Evolutionary conservation across 2,113 vertebrate genomes (phyloP), one percentile per base, ranked within the genome.

Genomic region (Microtus montanus): DNA sequence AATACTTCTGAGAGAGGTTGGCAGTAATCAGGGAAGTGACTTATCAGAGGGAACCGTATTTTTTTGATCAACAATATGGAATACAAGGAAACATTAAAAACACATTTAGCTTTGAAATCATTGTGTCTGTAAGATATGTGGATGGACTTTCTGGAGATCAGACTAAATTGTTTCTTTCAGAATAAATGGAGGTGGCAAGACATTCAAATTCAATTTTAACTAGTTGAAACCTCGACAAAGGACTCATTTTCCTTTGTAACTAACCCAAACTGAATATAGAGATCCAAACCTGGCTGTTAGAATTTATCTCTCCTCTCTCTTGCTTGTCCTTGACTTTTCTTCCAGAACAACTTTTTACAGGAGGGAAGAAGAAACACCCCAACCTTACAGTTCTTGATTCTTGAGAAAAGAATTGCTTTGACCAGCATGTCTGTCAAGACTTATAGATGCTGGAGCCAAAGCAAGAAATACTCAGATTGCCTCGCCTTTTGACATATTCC

Each of bases 241-340:
- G 24, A 83, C 74, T 52, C 74, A 71, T 28, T 71, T 52, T 41
- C 10, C 54, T 87, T 83, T 87, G 20, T 74, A 75, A 41, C 11
- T 33, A 22, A 84, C 0, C 54, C 77, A 38, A 91, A 61, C n/a
- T 84, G 74, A 49, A 52, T 79, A 84, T n/a, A 58, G 12, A 89
- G 28, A 71, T n/a, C 5, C 41, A 91, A 82, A 49, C 63, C 14
- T 8, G 24, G 5, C 88, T 7, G 0, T 70, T 64, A 47, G 24
- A 52, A 66, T 26, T 49, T 71, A 12, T 94, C 61, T 90, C 47
- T 88, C 78, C 14, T 80, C 9, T 94, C 52, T 15, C 26, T 78
- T 78, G 28, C 70, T 95, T 95, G 54, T 75, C 38, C 89, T 78
- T 78, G 79, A n/a, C 90, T 84, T 91, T 28, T 17, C 2, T 64